Evolutionary conservation across 1,140 invertebrate genomes (phyloP), one percentile per base, ranked within the genome.

Genomic region (Muscidifurax raptorellus): DNA sequence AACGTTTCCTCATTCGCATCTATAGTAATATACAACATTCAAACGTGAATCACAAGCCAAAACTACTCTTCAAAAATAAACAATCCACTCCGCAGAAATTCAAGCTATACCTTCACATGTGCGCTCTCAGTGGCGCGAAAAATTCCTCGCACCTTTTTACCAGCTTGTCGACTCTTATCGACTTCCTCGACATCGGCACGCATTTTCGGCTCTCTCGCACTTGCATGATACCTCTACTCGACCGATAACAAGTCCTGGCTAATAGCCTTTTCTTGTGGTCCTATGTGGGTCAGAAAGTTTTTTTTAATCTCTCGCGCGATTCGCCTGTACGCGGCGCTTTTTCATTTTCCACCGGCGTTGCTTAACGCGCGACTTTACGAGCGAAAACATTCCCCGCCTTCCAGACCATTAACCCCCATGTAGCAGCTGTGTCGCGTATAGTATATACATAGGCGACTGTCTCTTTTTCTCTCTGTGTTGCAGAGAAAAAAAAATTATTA

Each of bases 311-410:
- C 67, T 69, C 67, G 1, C 22, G 15, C 22, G 6, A 22, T 59
- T 59, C 22, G 52, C 52, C 22, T 7, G 36, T 40, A 22, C 52
- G 52, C 22, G 52, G 1, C 6, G 52, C 15, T 59, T 74, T 6
- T 36, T 47, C 32, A 27, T 27, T 75, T 75, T 75, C 12, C 36
- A 10, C 52, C 71, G 22, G 1, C 71, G 27, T 74, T 74, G 52
- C 32, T 74, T 9, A 74, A 74, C 30, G 22, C 52, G 52, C 52
- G 27, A n/a, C 18, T 74, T 74, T 74, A 74, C 30, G 71, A 74
- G 30, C 32, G 30, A 74, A 74, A 74, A 74, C 71, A 15, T 22
- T 40, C 18, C 32, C 30, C 28, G 30, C 22, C 32, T 74, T 74
- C 30, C 30, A 28, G 22, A 36, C 27, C 22, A 74, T 74, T 74